Evolutionary conservation across 1,140 invertebrate species (phyloP).

Genomic region (Drosophila virilis): DNA sequence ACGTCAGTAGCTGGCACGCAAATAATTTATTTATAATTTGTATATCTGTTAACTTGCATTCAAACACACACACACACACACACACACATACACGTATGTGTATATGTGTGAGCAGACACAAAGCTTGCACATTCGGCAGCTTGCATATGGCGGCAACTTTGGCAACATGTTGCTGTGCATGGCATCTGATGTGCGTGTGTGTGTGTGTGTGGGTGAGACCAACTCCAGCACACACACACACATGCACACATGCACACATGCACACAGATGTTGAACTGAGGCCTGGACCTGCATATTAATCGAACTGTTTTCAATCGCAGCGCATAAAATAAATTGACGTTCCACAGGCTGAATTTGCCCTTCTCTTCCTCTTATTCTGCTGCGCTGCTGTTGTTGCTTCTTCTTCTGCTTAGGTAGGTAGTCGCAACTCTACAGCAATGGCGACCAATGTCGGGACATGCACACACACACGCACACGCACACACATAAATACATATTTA

Average conservation of each 20-base stretch:
- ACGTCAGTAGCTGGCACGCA: conserved; percentile 62
- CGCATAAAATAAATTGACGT: conserved; percentile 71
- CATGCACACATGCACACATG: not conserved
- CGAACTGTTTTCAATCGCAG: conserved; percentile 66
- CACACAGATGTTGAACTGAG: conserved; percentile 24
- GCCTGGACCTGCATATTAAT: conserved; percentile 71
- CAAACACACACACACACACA: conserved; percentile 13
- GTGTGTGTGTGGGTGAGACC: conserved; percentile 18
- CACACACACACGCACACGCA: conserved; percentile 27
- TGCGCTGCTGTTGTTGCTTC: conserved; percentile 21
- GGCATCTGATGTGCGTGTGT: not conserved
- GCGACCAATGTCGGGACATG: conserved; percentile 60
- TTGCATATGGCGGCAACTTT: conserved; percentile 45
- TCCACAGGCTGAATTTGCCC: conserved; percentile 36
- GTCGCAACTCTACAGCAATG: conserved; percentile 45
- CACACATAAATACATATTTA: conserved; percentile 5
- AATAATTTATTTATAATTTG: conserved; percentile 60
- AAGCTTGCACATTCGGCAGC: conserved; percentile 46
- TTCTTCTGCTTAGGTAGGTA: conserved; percentile 47
- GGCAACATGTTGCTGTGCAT: conserved; percentile 55
- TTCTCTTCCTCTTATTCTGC: conserved; percentile 9
- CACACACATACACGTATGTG: not conserved
- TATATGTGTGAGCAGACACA: not conserved
- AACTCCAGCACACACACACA: conserved; percentile 14
- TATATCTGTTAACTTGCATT: conserved; percentile 45